Conservation (phyloP, 2,113 vertebrate genomes). For the Ciconia boyciana region DNA sequence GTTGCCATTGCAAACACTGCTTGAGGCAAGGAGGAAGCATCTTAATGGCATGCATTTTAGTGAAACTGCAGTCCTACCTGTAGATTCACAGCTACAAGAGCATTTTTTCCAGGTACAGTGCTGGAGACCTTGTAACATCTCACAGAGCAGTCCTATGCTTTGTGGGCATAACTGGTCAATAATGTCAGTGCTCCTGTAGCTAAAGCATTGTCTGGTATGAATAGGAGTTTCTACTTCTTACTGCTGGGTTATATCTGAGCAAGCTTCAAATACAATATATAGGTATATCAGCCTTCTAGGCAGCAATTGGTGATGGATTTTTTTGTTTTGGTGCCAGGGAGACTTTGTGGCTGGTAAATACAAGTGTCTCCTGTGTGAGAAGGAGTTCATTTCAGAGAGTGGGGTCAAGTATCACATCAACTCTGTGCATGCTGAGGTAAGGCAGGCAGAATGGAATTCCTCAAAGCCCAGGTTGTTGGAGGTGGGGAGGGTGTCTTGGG, state of each 20-base stretch:
- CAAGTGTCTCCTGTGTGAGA: constrained; percentile 89
- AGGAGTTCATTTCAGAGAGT: constrained; percentile 93
- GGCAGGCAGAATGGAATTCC: not conserved
- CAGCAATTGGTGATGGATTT: not conserved
- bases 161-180: not conserved
- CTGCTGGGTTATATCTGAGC: not conserved
- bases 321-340: constrained; percentile 75
- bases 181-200: not conserved
- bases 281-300: not conserved
- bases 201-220: not conserved
- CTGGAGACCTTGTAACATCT: not conserved
- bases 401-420: constrained; percentile 98
- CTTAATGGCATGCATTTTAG: not conserved
- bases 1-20: not conserved
- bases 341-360: constrained; percentile 93
- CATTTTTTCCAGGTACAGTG: not conserved
- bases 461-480: not conserved
- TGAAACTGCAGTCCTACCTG: not conserved
- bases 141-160: not conserved
- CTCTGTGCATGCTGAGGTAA: constrained; percentile 91
- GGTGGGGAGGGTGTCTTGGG: not conserved
- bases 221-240: not conserved
- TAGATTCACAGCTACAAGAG: not conserved
- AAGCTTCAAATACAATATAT: not conserved
- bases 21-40: not conserved